phyloP scores from a whole-genome alignment of 1,140 invertebrate genomes.

The Delia radicum region DNA sequence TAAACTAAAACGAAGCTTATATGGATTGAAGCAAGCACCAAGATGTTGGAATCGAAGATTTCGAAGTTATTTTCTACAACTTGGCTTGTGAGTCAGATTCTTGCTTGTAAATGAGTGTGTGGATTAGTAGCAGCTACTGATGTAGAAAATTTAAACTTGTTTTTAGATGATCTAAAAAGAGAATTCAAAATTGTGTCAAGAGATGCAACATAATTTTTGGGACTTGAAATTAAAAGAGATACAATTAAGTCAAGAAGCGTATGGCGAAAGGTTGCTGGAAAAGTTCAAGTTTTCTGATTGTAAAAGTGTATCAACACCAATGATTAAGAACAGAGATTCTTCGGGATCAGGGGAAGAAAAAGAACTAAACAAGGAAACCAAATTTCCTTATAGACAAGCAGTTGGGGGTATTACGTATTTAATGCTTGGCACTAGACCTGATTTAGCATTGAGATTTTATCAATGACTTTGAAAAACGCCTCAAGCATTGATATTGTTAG shows the following conservation, averaged over 20 bases:
- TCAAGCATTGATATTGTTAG: constrained; percentile 38
- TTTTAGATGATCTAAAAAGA: constrained; percentile 35
- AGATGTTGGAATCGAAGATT: constrained; percentile 50
- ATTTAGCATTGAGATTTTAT: constrained; percentile 52
- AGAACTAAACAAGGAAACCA: constrained; percentile 28
- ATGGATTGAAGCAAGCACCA: constrained; percentile 57
- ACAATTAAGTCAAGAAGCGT: constrained; percentile 44
- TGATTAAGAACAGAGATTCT: constrained; percentile 37
- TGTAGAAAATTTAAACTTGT: constrained; percentile 30
- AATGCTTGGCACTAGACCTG: constrained; percentile 54
- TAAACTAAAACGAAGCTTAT: constrained; percentile 50
- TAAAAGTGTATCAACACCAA: constrained; percentile 48
- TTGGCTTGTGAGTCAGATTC: constrained; percentile 41
- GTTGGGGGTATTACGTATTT: constrained; percentile 55
- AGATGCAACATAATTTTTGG: constrained; percentile 37
- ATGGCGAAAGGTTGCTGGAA: constrained; percentile 46
- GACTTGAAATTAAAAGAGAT: constrained; percentile 43
- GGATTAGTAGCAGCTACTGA: constrained; percentile 45
- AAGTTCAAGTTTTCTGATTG: constrained; percentile 47
- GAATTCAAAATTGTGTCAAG: constrained; percentile 34
- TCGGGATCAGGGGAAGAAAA: constrained; percentile 6
- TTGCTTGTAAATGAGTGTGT: constrained; percentile 52
- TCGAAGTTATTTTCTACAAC: not conserved
- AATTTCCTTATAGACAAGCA: constrained; percentile 50
- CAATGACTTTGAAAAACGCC: constrained; percentile 51